phyloP scores from a whole-genome alignment of 2,888 invertebrate species.

The Quadriops clusia region DNA sequence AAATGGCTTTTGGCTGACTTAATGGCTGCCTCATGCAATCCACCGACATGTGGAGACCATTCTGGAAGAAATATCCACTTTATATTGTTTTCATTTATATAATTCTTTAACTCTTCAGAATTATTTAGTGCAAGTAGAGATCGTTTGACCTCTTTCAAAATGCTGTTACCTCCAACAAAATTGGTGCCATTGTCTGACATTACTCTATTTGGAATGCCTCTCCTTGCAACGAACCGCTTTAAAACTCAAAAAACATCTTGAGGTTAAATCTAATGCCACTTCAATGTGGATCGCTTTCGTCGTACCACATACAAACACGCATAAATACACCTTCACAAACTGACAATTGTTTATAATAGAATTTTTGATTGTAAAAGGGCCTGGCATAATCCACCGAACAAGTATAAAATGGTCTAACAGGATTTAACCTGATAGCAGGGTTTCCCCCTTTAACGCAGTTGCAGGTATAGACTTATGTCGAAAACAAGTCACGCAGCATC shows the following conservation, averaged over 20 bases:
- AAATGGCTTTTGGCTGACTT: slow-evolving; percentile 11
- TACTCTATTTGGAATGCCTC: slow-evolving; percentile 15
- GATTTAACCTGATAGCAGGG: slow-evolving; percentile 17
- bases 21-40: slow-evolving; percentile 17
- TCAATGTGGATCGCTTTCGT: slow-evolving; percentile 20
- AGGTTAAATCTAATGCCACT: slow-evolving; percentile 15
- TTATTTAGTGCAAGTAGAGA: background rate
- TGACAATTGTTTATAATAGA: slow-evolving; percentile 13
- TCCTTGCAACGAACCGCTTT: slow-evolving; percentile 15
- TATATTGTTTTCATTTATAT: slow-evolving; percentile 10
- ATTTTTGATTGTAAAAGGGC: slow-evolving; percentile 18
- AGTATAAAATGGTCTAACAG: slow-evolving; percentile 18
- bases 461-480: slow-evolving; percentile 8
- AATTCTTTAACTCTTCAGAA: background rate
- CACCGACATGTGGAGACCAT: slow-evolving; percentile 17
- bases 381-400: slow-evolving; percentile 22
- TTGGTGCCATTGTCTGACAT: slow-evolving; percentile 18
- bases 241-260: slow-evolving; percentile 15
- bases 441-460: slow-evolving; percentile 19
- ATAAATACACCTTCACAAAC: slow-evolving; percentile 10
- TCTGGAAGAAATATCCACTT: slow-evolving; percentile 21
- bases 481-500: slow-evolving; percentile 11
- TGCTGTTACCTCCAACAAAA: slow-evolving; percentile 18
- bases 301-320: slow-evolving; percentile 20
- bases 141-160: slow-evolving; percentile 4